phyloP scores from a whole-genome alignment of 2,888 invertebrate genomes.

The Nemotelus pantherinus region DNA sequence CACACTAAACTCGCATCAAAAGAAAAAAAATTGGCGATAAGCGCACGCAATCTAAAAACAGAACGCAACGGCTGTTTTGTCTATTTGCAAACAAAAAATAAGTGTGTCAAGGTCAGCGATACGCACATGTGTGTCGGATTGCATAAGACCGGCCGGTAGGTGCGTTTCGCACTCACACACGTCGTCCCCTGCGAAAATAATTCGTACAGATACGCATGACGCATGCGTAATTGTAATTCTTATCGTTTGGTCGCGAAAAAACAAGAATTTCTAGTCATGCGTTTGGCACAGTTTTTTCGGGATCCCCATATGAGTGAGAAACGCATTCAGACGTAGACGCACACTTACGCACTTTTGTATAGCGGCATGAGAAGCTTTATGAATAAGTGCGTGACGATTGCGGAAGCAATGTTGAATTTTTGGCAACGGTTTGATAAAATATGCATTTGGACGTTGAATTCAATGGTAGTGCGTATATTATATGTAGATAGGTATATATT shows the following conservation, averaged over 20 bases:
- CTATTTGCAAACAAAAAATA: conserved; percentile 14
- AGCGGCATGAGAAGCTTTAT: neutral
- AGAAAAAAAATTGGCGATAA: conserved; percentile 22
- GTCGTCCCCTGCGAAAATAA: neutral
- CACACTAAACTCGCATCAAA: neutral
- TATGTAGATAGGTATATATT: no score
- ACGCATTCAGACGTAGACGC: neutral
- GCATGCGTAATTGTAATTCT: conserved; percentile 15
- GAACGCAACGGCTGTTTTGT: neutral
- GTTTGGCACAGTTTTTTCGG: conserved; percentile 25
- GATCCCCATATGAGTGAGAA: neutral
- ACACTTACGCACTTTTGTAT: neutral
- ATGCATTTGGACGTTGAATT: no score
- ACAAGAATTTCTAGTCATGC: conserved; percentile 18
- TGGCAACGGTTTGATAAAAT: neutral
- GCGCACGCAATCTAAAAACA: conserved; percentile 11
- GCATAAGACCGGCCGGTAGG: neutral
- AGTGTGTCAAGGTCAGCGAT: conserved; percentile 37
- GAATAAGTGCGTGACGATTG: conserved; percentile 24
- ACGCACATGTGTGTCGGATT: conserved; percentile 33
- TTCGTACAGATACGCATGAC: conserved; percentile 23
- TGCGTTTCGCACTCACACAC: neutral
- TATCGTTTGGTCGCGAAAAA: conserved; percentile 11
- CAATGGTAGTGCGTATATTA: no score
- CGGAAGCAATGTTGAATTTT: neutral